phyloP scores from a whole-genome alignment of 2,888 invertebrate genomes.

The Rhingia campestris region DNA sequence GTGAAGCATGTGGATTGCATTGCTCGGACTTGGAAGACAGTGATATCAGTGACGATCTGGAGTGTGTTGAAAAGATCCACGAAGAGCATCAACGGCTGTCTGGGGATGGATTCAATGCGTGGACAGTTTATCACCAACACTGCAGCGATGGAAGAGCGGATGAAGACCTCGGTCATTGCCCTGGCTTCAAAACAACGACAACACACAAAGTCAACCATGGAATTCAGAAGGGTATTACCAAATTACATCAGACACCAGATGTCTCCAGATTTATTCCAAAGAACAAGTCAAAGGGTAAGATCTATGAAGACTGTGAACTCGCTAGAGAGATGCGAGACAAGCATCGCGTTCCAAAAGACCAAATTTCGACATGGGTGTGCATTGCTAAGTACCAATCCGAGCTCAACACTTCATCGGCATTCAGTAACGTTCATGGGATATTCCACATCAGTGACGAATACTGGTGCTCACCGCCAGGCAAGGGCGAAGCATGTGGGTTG shows the following conservation, averaged over 20 bases:
- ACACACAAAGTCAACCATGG: slow-evolving; percentile 15
- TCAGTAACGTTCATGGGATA: slow-evolving; percentile 88
- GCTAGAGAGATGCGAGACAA: slow-evolving; percentile 85
- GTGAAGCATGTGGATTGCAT: slow-evolving; percentile 85
- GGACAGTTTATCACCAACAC: slow-evolving; percentile 87
- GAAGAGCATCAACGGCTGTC: slow-evolving; percentile 86
- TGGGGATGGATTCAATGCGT: slow-evolving; percentile 88
- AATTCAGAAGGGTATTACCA: not conserved
- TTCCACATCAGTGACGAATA: slow-evolving; percentile 89
- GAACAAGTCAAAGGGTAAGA: slow-evolving; percentile 80
- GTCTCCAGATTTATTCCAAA: not conserved
- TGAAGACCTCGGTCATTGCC: slow-evolving; percentile 84
- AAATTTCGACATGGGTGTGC: slow-evolving; percentile 90
- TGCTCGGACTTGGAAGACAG: slow-evolving; percentile 86
- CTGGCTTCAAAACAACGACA: slow-evolving; percentile 29
- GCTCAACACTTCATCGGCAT: slow-evolving; percentile 86
- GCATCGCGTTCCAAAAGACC: slow-evolving; percentile 84
- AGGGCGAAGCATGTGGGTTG: slow-evolving; percentile 85
- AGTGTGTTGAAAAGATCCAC: slow-evolving; percentile 86
- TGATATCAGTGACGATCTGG: slow-evolving; percentile 87
- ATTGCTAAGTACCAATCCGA: slow-evolving; percentile 89
- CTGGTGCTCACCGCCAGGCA: slow-evolving; percentile 85
- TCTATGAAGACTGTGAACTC: slow-evolving; percentile 88
- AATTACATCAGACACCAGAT: slow-evolving; percentile 2
- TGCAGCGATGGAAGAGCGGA: slow-evolving; percentile 84